These are phyloP conservation scores for Salvelinus sp. DNA, from an alignment of 2,113 vertebrate genomes.

Conservation along the genomic window DNA sequence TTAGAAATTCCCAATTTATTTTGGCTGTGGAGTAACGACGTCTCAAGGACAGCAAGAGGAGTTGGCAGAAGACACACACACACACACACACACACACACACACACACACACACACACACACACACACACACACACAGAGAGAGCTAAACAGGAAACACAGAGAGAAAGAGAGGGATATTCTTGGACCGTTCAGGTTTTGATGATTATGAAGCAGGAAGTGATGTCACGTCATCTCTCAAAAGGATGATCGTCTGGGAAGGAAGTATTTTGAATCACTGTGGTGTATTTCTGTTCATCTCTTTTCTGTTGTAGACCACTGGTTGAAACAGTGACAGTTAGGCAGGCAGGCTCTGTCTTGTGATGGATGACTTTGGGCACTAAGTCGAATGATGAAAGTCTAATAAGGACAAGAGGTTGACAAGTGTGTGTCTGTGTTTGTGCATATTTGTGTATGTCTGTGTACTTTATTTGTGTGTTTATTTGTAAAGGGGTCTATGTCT, in stretches of 20 bases:
- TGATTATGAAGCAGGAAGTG: conserved; percentile 49
- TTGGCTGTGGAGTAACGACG: neutral
- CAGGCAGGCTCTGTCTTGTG: conserved; percentile 21
- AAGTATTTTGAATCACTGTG: conserved; percentile 14
- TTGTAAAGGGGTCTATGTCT: neutral
- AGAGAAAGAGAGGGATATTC: neutral
- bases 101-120: too few relatives aligned
- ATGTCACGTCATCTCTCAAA: conserved; percentile 28
- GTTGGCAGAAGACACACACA: conserved; percentile 6
- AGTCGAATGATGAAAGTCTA: too few relatives aligned
- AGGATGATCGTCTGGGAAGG: conserved; percentile 28
- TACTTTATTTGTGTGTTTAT: conserved; percentile 21
- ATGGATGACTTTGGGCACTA: too few relatives aligned
- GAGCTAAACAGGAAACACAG: conserved; percentile 43
- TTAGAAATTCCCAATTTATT: conserved; percentile 41
- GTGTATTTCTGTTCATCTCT: neutral
- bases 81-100: neutral
- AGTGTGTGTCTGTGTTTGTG: neutral
- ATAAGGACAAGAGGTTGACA: neutral
- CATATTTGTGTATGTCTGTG: conserved; percentile 6
- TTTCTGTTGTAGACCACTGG: neutral
- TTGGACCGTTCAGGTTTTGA: conserved; percentile 38
- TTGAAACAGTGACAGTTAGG: neutral
- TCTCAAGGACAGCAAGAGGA: conserved; percentile 42
- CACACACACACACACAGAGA: neutral